phyloP scores from a whole-genome alignment of 2,888 invertebrate species.

The Ashinkailepas kermadecensis region DNA sequence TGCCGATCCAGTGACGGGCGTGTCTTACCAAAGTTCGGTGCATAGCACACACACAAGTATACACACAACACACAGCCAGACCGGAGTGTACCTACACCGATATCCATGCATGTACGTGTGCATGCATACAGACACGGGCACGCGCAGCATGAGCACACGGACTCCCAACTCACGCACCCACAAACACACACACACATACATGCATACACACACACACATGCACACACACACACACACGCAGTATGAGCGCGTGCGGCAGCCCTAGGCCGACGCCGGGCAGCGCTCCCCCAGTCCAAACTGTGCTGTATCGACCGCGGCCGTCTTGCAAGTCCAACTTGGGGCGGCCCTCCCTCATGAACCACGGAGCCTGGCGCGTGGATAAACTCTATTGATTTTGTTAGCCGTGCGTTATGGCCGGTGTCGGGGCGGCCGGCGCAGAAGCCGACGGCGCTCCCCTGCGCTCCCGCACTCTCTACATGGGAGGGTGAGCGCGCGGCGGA shows the following conservation, averaged over 20 bases:
- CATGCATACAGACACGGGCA: too few relatives aligned
- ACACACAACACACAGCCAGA: too few relatives aligned
- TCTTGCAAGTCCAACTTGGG: constrained; percentile 19
- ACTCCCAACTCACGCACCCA: too few relatives aligned
- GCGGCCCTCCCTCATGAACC: constrained; percentile 8
- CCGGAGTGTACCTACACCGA: too few relatives aligned
- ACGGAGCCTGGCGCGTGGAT: neutral
- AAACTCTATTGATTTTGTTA: constrained; percentile 7
- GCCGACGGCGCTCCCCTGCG: neutral
- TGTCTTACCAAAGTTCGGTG: neutral
- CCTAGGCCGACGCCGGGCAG: neutral
- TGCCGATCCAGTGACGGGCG: neutral
- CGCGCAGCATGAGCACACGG: too few relatives aligned
- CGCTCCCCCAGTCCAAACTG: neutral
- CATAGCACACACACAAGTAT: neutral
- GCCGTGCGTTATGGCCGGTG: neutral
- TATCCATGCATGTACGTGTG: too few relatives aligned
- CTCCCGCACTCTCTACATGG: neutral
- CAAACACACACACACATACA: too few relatives aligned
- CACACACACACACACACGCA: too few relatives aligned
- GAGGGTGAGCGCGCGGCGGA: neutral
- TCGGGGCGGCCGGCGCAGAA: neutral
- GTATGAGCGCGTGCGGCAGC: too few relatives aligned
- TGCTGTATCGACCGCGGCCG: neutral
- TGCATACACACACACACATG: too few relatives aligned